These are phyloP conservation scores for Streptopelia turtur DNA, from an alignment of 2,797 vertebrate species.

Conservation along the genomic window DNA sequence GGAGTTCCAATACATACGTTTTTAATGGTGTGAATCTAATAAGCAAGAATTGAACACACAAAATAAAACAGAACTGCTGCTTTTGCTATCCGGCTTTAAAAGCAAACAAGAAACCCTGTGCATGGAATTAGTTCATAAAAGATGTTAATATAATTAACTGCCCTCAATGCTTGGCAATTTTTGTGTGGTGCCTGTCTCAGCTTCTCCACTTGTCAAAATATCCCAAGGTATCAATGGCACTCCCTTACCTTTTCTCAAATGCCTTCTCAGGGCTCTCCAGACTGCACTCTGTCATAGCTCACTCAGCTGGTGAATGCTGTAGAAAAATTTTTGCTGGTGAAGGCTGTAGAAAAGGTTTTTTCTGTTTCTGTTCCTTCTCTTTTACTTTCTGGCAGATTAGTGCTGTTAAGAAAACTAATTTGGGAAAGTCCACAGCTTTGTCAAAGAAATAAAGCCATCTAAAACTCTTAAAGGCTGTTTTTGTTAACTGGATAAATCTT, in stretches of 20 bases:
- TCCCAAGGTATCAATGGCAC: background rate
- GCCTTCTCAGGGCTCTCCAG: conserved; percentile 63
- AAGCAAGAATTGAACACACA: background rate
- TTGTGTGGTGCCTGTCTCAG: background rate
- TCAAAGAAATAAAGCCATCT: background rate
- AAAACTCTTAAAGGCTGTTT: background rate
- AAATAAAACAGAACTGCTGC: background rate
- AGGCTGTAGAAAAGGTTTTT: background rate
- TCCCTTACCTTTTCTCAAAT: conserved; percentile 76
- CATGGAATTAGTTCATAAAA: background rate
- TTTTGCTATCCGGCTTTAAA: background rate
- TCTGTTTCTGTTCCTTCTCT: conserved; percentile 18
- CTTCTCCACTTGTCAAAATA: background rate
- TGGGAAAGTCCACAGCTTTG: background rate
- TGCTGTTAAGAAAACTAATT: conserved; percentile 29
- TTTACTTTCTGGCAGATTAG: conserved; percentile 12
- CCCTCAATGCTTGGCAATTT: background rate
- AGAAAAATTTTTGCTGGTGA: background rate
- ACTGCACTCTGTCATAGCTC: background rate
- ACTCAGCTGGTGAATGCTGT: background rate
- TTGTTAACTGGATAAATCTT: background rate
- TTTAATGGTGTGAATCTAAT: background rate
- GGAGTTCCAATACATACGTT: background rate
- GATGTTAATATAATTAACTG: background rate
- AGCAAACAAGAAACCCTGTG: background rate